A percentile compares a stretch with the other conserved stretches of the same genome.
These are phyloP conservation scores for Amblyraja radiata DNA, from an alignment of 2,797 vertebrate genomes.

Conservation along the genomic window DNA sequence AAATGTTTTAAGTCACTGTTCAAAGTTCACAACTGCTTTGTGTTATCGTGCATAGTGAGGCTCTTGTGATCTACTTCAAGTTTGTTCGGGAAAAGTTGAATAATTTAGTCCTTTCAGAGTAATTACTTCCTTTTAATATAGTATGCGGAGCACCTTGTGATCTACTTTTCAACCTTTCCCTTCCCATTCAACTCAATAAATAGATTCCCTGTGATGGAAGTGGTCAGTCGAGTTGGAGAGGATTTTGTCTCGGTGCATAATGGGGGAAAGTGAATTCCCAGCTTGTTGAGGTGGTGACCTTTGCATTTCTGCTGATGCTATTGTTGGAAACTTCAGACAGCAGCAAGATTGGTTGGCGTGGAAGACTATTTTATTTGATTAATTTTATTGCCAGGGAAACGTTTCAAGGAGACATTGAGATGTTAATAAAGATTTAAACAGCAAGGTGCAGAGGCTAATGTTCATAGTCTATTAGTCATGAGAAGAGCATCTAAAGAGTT, in stretches of 20 bases:
- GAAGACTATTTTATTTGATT: slow-evolving; percentile 34
- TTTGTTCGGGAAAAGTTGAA: not conserved
- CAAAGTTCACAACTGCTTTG: slow-evolving; percentile 3
- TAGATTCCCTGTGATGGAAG: slow-evolving; percentile 30
- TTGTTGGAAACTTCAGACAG: slow-evolving; percentile 29
- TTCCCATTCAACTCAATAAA: slow-evolving; percentile 21
- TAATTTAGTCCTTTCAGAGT: slow-evolving; percentile 27
- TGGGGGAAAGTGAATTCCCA: slow-evolving; percentile 30
- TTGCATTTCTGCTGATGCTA: slow-evolving; percentile 28
- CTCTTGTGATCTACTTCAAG: not conserved
- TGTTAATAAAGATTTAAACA: slow-evolving; percentile 39
- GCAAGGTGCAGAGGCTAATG: slow-evolving; percentile 33
- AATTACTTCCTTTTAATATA: slow-evolving; percentile 36
- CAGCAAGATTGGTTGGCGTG: not conserved
- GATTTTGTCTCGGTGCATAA: slow-evolving; percentile 24
- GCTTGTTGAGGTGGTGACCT: slow-evolving; percentile 32
- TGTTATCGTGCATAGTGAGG: not conserved
- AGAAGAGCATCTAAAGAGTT: slow-evolving; percentile 34
- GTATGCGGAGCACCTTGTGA: slow-evolving; percentile 3
- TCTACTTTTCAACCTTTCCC: slow-evolving; percentile 19
- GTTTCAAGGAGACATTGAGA: slow-evolving; percentile 35
- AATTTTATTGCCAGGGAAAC: slow-evolving; percentile 34
- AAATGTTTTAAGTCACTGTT: not conserved
- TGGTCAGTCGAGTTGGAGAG: slow-evolving; percentile 26
- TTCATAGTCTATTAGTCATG: slow-evolving; percentile 23